Percentiles rank a stretch among this genome's conserved stretches.
phyloP scores from a whole-genome alignment of 2,113 vertebrate species.

The Nothoprocta pentlandii region DNA sequence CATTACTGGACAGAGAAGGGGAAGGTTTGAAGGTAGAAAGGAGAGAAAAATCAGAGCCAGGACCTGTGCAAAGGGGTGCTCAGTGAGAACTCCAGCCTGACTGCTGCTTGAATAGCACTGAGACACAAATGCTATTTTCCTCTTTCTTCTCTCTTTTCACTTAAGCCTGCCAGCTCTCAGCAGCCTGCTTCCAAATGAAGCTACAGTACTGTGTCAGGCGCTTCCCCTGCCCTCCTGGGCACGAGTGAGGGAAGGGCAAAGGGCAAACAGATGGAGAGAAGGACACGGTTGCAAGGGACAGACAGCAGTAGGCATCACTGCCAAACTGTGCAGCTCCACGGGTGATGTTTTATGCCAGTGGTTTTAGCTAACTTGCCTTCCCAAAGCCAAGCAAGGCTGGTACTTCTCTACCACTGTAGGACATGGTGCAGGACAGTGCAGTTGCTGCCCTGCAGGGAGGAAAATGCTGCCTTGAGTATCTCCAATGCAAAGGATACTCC shows the following conservation, averaged over 20 bases:
- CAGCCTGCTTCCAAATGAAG: not conserved
- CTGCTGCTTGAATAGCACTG: not conserved
- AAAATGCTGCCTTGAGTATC: not conserved
- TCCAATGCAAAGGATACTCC: not conserved
- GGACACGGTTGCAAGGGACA: not conserved
- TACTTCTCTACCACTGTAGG: not conserved
- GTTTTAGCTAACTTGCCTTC: not conserved
- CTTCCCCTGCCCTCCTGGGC: not conserved
- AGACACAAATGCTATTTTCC: not conserved
- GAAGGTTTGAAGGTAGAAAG: not conserved
- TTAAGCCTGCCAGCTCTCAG: not conserved
- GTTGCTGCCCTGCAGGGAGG: not conserved
- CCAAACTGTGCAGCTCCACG: not conserved
- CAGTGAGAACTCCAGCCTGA: not conserved
- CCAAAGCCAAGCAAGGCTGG: not conserved
- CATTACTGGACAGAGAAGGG: not conserved
- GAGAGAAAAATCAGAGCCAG: not conserved
- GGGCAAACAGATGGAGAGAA: not conserved
- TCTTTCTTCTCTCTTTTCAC: not conserved
- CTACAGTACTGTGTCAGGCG: not conserved
- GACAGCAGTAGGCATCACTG: not conserved
- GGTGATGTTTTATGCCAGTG: not conserved
- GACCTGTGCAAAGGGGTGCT: not conserved
- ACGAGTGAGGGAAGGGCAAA: not conserved
- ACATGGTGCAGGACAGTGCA: not conserved